Base-by-base conservation (phyloP, 1,140 invertebrate species). In the Luehdorfia chinensis region DNA sequence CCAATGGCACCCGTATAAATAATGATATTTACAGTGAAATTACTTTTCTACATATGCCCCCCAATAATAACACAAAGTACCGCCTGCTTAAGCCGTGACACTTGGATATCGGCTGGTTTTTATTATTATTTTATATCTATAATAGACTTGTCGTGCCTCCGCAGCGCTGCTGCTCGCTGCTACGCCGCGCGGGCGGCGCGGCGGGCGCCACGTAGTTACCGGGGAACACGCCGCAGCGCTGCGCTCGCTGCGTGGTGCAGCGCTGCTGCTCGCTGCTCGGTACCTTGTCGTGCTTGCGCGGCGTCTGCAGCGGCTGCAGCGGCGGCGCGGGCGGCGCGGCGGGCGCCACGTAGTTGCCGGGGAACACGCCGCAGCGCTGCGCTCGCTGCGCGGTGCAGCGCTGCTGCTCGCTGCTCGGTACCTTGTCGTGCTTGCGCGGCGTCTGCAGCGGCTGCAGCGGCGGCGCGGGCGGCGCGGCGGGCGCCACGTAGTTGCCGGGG, bases 261-360 rank as follows among this genome's bases (percentile, higher is more conserved):
- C 97, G 97, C 76, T 98, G 97, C 76, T 93, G 98, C 97, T 97
- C 98, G 12, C 97, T 97, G 87, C n/a, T n/a, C n/a, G n/a, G n/a
- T 30, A 75, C 70, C 69, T 72, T 79, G 5, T 79, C 66, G 18
- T 76, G 66, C 14, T 74, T 71, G 15, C 49, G 31, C 3, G 58
- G 14, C 0, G 25, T 6, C 5, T 21, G 18, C 21, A 31, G 12
- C n/a, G n/a, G n/a, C 5, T 7, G 23, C n/a, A 9, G 14, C 27
- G 14, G 32, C 39, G 27, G 33, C n/a, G n/a, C n/a, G 39, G 53
- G 67, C 1, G 54, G 78, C 9, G 74, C 51, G n/a, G 91, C 90
- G 30, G 92, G 90, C 36, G 94, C 91, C 4, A 98, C 95, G 87
- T 98, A 98, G 89, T 98, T 98, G 37, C 97, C 97, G 9, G 97